phyloP scores from a whole-genome alignment of 2,113 vertebrate species.

The Tapirus terrestris region DNA sequence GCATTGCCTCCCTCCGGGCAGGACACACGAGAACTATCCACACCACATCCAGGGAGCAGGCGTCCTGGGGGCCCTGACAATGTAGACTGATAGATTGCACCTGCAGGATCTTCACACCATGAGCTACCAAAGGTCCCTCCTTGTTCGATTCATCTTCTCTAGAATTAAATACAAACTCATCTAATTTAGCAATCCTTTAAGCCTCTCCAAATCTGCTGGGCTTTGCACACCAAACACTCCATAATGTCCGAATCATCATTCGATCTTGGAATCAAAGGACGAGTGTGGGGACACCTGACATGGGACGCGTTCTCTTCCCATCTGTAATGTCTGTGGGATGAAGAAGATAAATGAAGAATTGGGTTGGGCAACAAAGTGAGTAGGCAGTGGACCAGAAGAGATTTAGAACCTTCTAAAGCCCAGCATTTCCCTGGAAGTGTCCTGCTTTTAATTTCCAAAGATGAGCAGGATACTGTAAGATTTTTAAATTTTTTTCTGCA shows the following conservation, averaged over 20 bases:
- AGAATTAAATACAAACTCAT: neutral
- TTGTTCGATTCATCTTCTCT: no score
- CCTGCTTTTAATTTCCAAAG: conserved; percentile 17
- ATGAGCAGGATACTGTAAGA: neutral
- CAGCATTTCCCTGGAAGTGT: neutral
- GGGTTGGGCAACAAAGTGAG: neutral
- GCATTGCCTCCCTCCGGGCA: rapidly evolving
- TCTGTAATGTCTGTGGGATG: neutral
- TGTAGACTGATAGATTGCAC: neutral
- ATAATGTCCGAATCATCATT: neutral
- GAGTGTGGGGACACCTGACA: neutral
- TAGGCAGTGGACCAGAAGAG: neutral
- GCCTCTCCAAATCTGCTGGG: neutral
- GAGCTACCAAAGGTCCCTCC: neutral
- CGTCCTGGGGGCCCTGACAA: neutral
- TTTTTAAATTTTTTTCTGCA: neutral
- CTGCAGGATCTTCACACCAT: neutral
- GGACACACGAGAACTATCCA: neutral
- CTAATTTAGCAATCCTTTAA: neutral
- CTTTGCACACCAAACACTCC: neutral
- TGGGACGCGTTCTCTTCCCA: neutral
- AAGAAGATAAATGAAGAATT: neutral
- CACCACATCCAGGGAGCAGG: rapidly evolving
- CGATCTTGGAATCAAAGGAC: neutral
- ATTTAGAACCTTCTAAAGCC: neutral